phyloP scores from a whole-genome alignment of 2,797 vertebrate species.

The Liparis tanakae region DNA sequence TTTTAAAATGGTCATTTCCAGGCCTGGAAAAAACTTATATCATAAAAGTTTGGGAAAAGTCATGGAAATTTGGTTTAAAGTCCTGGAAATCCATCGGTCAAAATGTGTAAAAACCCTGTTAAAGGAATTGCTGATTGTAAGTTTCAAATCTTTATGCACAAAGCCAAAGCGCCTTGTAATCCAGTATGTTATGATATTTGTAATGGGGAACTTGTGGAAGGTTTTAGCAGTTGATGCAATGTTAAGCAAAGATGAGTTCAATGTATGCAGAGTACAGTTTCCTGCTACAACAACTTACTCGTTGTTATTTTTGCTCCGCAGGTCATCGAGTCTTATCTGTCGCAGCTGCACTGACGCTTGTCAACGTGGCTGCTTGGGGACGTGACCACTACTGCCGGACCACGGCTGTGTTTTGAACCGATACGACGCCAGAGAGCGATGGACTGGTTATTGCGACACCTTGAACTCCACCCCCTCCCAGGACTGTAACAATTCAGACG shows the following conservation, averaged over 20 bases:
- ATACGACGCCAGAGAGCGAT: constrained; percentile 54
- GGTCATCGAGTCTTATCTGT: constrained; percentile 90
- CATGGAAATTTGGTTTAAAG: too few species aligned
- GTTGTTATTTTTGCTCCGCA: constrained; percentile 48
- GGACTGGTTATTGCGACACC: constrained; percentile 61
- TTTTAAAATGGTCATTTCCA: too few species aligned
- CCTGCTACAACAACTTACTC: constrained; percentile 4
- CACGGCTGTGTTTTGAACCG: constrained; percentile 65
- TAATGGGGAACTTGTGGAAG: neutral
- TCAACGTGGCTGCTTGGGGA: constrained; percentile 68
- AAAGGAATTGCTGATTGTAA: neutral
- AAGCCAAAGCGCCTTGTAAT: neutral
- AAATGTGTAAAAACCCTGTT: too few species aligned
- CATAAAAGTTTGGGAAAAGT: too few species aligned
- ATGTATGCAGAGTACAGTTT: neutral
- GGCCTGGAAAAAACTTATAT: too few species aligned
- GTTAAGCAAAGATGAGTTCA: constrained; percentile 2
- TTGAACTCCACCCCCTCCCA: constrained; percentile 62
- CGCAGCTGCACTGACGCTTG: constrained; percentile 88
- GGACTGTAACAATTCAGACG: constrained; percentile 74
- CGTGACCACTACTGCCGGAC: constrained; percentile 80
- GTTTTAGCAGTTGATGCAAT: neutral
- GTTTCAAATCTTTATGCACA: neutral
- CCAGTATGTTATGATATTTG: neutral
- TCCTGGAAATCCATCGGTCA: too few species aligned